Evolutionary conservation across 2,888 invertebrate species (phyloP), one percentile per base, ranked within the genome.

Genomic region (Xestia sexstrigata): DNA sequence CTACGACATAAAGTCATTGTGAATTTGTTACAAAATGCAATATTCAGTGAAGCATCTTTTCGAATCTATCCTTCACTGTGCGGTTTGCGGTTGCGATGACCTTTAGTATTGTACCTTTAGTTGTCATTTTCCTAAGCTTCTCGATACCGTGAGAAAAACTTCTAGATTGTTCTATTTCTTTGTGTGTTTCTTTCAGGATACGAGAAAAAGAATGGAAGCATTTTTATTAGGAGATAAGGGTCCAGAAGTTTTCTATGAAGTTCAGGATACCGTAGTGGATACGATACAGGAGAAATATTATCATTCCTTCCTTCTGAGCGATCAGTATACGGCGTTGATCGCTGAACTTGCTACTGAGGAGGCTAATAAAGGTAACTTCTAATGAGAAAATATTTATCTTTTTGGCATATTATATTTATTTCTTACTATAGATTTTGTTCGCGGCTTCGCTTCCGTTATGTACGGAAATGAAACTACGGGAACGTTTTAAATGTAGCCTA

Each of bases 161-260:
- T 35, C 23, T 20, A 55, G n/a, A 13, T 55, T 26, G 23, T 26
- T 70, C 0, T 26, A 45, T 3, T 39, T 30, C 0, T 52, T 35
- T 62, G 9, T 30, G 11, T 4, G n/a, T 67, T n/a, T 47, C 20
- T 91, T 90, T 52, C 73, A 97, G 96, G 97, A 97, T 71, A 98
- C 98, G 11, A 97, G 98, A 75, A 99, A 98, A 93, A 97, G 98
- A 84, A 99, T 99, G 97, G 99, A 99, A 93, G 97, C 98, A 23
- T 99, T 99, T 95, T 95, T 99, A 74, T 94, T 98, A 80, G 99
- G 99, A 26, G 98, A 99, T 92, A 98, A 98, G 90, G 98, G 98
- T 0, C 98, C 98, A 35, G 98, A 98, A 94, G 98, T 98, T 47
- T 99, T 99, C 94, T 98, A 98, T 90, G 98, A 98, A 93, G 98